phyloP scores from a whole-genome alignment of 2,888 invertebrate species.

The Unio delphinus region DNA sequence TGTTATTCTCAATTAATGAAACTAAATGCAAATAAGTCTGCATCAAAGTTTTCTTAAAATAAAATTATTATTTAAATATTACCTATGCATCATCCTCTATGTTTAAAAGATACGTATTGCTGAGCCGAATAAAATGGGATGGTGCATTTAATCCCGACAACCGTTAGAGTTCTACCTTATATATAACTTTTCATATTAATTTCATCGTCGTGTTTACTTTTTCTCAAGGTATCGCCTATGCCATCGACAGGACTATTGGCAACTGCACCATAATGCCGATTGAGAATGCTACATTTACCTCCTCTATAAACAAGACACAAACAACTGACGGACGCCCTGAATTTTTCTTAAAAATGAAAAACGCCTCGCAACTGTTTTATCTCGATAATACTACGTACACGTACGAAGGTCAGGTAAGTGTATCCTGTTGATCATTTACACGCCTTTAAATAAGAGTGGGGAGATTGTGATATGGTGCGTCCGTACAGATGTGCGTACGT shows the following conservation, averaged over 20 bases:
- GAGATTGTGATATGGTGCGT: neutral
- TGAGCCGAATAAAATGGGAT: too few relatives aligned
- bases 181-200: neutral
- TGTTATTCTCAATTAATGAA: too few relatives aligned
- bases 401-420: constrained; percentile 48
- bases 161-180: too few relatives aligned
- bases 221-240: constrained; percentile 53
- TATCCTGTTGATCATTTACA: too few relatives aligned
- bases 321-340: constrained; percentile 3
- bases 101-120: too few relatives aligned
- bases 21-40: too few relatives aligned
- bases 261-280: constrained; percentile 56
- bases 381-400: constrained; percentile 46
- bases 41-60: too few relatives aligned
- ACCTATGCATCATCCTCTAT: too few relatives aligned
- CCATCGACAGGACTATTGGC: constrained; percentile 44
- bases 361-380: constrained; percentile 44
- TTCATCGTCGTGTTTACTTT: constrained; percentile 1
- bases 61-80: too few relatives aligned
- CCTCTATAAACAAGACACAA: constrained; percentile 22
- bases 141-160: too few relatives aligned
- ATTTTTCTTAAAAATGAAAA: constrained; percentile 42
- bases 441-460: neutral
- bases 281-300: constrained; percentile 43
- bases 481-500: too few relatives aligned